phyloP scores from a whole-genome alignment of 1,140 invertebrate genomes.

The Anoplolepis gracilipes region DNA sequence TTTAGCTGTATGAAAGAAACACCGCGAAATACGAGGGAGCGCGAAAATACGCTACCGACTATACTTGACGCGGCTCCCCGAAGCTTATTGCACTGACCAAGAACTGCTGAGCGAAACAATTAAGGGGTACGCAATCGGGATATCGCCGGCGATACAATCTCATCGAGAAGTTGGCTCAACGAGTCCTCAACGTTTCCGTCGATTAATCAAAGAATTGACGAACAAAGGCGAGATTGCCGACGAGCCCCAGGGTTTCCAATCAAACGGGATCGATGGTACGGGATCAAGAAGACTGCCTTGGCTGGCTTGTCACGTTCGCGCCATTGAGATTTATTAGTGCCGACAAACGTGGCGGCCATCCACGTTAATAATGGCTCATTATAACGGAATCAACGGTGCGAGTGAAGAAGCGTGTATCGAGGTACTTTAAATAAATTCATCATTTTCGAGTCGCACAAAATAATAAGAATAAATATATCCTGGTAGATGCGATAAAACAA shows the following conservation, averaged over 20 bases:
- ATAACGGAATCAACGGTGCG: not conserved
- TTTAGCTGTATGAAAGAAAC: slow-evolving; percentile 73
- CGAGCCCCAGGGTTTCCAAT: slow-evolving; percentile 34
- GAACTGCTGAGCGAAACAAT: slow-evolving; percentile 68
- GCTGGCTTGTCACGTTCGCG: slow-evolving; percentile 33
- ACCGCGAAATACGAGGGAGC: slow-evolving; percentile 25
- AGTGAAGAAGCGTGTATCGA: not conserved
- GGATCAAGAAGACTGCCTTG: not conserved
- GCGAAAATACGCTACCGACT: slow-evolving; percentile 30
- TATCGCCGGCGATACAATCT: slow-evolving; percentile 50
- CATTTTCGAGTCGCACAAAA: not conserved
- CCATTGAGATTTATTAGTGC: slow-evolving; percentile 59
- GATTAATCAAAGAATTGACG: slow-evolving; percentile 65
- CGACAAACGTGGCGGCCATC: slow-evolving; percentile 30
- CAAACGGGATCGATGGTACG: slow-evolving; percentile 41
- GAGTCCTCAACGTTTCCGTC: slow-evolving; percentile 49
- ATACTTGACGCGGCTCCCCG: slow-evolving; percentile 18
- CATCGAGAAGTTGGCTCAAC: slow-evolving; percentile 44
- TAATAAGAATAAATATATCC: not conserved
- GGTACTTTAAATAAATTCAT: not conserved
- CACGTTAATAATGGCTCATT: slow-evolving; percentile 36
- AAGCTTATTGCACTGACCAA: slow-evolving; percentile 63
- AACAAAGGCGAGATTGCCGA: slow-evolving; percentile 63
- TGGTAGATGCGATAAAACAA: no score
- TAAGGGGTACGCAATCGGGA: slow-evolving; percentile 66